Evolutionary conservation across 2,888 invertebrate species (phyloP), one percentile per base, ranked within the genome.

Genomic region (Cyaniris semiargus): DNA sequence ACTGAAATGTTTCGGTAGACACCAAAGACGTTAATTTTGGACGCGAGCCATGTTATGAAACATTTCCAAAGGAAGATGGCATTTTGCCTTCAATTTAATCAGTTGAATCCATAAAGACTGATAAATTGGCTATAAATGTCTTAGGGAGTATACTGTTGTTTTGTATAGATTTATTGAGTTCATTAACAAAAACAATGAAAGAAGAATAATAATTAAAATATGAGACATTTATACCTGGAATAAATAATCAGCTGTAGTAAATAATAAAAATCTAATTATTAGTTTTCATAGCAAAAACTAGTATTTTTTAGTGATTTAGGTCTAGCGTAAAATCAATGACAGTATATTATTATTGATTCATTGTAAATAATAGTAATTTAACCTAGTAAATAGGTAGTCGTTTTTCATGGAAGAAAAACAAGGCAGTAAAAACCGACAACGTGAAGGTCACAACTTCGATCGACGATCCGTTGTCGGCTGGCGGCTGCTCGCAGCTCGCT

Each of bases 361-460:
- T 60, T 66, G 15, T 66, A 15, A 66, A 27, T 31, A 15, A 21
- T 66, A 66, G 27, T 66, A 27, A 66, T 18, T 15, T 5, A 66
- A 31, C 6, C 27, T 27, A 66, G 15, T 31, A 1, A 66, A 1
- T 66, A n/a, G n/a, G n/a, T n/a, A 60, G 4, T 66, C 15, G 27
- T 66, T 31, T 66, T 31, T 66, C 27, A 66, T 66, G 15, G 27
- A 66, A 66, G 60, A 27, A 66, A 66, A 76, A 76, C 76, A 31
- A 70, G n/a, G 66, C 76, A 56, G 76, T 70, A 76, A 78, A 78
- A 72, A 75, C 71, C 27, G 8, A 78, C 74, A 79, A 48, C 74
- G 44, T 8, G 74, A 79, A 81, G 83, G 82, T 79, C 81, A 79
- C 38, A 48, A 21, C 75, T 88, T 88, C 87, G 85, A 86, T 53